A percentile compares a stretch with the other conserved stretches of the same genome.
phyloP scores from a whole-genome alignment of 2,797 vertebrate genomes.

The Rhabdophis nuchalis region DNA sequence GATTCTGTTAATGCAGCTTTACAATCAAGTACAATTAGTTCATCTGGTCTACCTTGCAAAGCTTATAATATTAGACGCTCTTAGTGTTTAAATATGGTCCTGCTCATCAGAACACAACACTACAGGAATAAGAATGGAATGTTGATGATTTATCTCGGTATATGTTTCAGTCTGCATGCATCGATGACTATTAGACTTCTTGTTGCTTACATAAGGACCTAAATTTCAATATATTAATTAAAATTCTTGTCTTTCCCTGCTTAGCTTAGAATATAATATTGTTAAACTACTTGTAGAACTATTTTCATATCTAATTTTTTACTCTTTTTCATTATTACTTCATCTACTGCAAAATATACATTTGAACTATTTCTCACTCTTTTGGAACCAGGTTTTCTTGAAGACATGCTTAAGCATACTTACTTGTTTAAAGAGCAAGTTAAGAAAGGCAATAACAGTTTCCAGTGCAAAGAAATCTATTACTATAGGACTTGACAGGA shows the following conservation, averaged over 20 bases:
- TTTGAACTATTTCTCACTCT: neutral
- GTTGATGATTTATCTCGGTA: neutral
- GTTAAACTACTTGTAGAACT: neutral
- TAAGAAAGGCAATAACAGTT: conserved; percentile 22
- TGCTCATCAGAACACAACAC: neutral
- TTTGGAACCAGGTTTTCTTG: neutral
- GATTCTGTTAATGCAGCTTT: neutral
- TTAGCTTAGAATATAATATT: neutral
- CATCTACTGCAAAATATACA: neutral
- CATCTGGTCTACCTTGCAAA: neutral
- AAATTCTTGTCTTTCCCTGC: neutral
- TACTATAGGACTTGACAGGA: conserved; percentile 7
- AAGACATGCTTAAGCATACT: conserved; percentile 22
- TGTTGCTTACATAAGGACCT: neutral
- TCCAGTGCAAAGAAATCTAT: conserved; percentile 5
- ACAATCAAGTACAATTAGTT: neutral
- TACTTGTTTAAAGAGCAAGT: conserved; percentile 23
- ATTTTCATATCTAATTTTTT: neutral
- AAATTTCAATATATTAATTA: neutral
- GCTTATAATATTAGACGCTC: neutral
- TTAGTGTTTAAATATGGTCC: neutral
- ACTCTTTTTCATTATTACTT: neutral
- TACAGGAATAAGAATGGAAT: neutral
- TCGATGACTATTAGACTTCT: neutral
- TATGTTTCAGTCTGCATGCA: neutral